Conservation (phyloP, 2,888 invertebrate genomes). For the Cremastobaeus sp. region DNA sequence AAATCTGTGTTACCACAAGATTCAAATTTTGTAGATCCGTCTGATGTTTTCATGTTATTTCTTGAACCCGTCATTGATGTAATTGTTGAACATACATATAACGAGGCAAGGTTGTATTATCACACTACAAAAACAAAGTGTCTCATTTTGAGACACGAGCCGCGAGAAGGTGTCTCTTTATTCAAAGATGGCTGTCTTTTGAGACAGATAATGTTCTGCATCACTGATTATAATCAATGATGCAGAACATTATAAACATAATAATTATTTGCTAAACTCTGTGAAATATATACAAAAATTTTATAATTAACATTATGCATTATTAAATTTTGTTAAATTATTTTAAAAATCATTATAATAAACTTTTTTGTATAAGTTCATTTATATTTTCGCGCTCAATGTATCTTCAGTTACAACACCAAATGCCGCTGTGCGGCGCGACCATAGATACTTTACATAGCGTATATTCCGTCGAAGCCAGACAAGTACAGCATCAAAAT, state of each 20-base stretch:
- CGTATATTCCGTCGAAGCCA: slow-evolving; percentile 5
- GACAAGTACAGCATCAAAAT: slow-evolving; percentile 11
- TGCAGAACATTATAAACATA: too few relatives aligned
- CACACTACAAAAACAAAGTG: not conserved
- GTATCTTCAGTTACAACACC: not conserved
- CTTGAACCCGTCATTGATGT: not conserved
- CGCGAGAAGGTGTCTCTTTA: too few relatives aligned
- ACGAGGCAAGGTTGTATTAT: not conserved
- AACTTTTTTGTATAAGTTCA: too few relatives aligned
- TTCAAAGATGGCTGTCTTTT: too few relatives aligned
- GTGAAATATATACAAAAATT: too few relatives aligned
- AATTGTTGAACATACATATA: not conserved
- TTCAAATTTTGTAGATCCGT: not conserved
- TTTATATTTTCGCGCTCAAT: not conserved
- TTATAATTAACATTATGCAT: too few relatives aligned
- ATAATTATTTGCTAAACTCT: too few relatives aligned
- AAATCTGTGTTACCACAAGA: slow-evolving; percentile 1
- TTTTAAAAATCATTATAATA: too few relatives aligned
- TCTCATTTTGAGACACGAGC: too few relatives aligned
- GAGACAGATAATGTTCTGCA: too few relatives aligned
- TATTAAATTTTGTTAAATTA: too few relatives aligned
- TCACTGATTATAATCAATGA: too few relatives aligned
- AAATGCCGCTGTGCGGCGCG: not conserved
- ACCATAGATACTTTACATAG: not conserved
- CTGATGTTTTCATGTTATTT: not conserved